Conservation (phyloP, 2,113 vertebrate genomes). For the Regulus satrapa region DNA sequence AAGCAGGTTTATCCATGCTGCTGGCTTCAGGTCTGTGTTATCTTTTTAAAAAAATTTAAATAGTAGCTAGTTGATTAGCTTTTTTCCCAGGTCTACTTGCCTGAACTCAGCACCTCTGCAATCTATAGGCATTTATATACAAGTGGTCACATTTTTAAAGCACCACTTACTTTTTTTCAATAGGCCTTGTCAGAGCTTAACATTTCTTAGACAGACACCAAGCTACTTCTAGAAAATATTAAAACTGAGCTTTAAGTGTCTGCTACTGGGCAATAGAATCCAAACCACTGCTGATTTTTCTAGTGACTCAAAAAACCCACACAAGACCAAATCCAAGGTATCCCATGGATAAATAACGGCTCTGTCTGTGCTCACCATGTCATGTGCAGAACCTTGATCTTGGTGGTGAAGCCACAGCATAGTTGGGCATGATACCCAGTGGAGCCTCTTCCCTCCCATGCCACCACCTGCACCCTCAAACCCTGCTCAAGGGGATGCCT, state of each 20-base stretch:
- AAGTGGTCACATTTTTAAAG: background rate
- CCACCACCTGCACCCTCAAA: background rate
- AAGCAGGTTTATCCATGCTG: background rate
- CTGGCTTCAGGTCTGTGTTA: background rate
- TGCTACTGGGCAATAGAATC: background rate
- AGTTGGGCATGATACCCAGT: accelerated
- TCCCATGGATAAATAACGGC: background rate
- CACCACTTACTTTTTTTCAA: background rate
- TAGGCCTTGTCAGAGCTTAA: background rate
- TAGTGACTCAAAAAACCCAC: background rate
- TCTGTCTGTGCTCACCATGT: background rate
- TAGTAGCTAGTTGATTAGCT: background rate
- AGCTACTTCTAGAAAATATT: background rate
- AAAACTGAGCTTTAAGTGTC: background rate
- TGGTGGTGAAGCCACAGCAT: accelerated
- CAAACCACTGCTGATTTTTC: background rate
- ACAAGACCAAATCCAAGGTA: background rate
- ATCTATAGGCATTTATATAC: background rate
- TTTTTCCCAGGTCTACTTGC: background rate
- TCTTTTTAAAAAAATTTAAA: background rate
- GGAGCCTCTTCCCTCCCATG: background rate
- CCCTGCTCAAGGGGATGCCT: background rate
- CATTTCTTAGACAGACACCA: background rate
- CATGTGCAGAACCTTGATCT: background rate
- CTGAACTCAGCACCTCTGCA: background rate